Evolutionary conservation across 2,113 vertebrate species (phyloP), one percentile per base, ranked within the genome.

Genomic region (Meriones unguiculatus): DNA sequence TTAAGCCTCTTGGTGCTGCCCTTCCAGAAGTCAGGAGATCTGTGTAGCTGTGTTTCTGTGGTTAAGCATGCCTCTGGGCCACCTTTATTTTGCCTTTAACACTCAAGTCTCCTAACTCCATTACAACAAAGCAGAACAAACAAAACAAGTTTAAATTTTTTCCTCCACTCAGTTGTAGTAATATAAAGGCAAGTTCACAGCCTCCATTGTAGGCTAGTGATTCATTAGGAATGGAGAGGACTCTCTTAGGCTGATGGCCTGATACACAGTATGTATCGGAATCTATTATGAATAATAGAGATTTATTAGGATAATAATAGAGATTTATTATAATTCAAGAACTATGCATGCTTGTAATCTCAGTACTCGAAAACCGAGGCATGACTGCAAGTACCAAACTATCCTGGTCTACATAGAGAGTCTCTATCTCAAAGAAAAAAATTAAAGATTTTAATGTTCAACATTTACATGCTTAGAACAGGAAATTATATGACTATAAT

Each of bases 261-360:
- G 41, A 65, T 0, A 4, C 7, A 86, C 41, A 30, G 4, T 1
- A 46, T 0, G 3, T 4, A 4, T 64, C 1, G 15, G 67, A 69
- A 67, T 38, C 24, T 57, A 15, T 18, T 57, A n/a, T 17, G 35
- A 64, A 11, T 25, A 3, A 32, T 93, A 72, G 52, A 67, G 46
- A 41, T 38, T 35, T 12, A 81, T 8, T 54, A 54, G 50, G 24
- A 35, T n/a, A 64, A 11, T 25, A 3, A 32, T 93, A 72, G 52
- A 67, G 46, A 41, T 38, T 35, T 12, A 81, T 8, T 73, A 38
- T 22, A 22, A 18, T 73, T 7, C 62, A 35, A 46, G 12, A 9
- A 41, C 72, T 32, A 2, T 24, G 18, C 12, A 17, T 18, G 18
- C 59, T 46, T 65, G 38, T n/a, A 77, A 77, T 65, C 30, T 41